Percentiles rank a stretch among this genome's conserved stretches.
phyloP scores from a whole-genome alignment of 1,140 invertebrate species.

The Drosophila obscura region DNA sequence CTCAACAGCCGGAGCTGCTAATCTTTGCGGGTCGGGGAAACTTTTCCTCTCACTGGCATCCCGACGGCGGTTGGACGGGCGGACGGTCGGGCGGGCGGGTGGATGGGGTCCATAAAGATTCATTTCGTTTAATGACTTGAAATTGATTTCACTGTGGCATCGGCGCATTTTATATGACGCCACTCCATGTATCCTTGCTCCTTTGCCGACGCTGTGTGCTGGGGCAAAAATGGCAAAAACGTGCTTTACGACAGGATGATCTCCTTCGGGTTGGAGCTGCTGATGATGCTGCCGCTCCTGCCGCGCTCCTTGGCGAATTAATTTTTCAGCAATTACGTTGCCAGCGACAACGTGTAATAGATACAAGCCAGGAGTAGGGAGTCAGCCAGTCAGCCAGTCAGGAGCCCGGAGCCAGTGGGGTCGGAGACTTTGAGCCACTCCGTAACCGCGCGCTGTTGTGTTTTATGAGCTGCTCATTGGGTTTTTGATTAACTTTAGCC shows the following conservation, averaged over 20 bases:
- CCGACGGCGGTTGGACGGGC: not conserved
- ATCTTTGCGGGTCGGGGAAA: slow-evolving; percentile 43
- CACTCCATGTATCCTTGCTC: slow-evolving; percentile 9
- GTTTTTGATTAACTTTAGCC: slow-evolving; percentile 79
- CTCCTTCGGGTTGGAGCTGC: slow-evolving; percentile 23
- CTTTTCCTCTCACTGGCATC: slow-evolving; percentile 39
- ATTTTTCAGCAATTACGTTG: slow-evolving; percentile 81
- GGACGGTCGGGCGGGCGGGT: too few species aligned
- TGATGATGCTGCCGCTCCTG: slow-evolving; percentile 1
- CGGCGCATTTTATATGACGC: slow-evolving; percentile 69
- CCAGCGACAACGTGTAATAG: slow-evolving; percentile 74
- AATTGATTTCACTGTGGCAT: slow-evolving; percentile 81
- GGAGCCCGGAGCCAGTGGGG: not conserved
- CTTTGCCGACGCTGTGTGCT: slow-evolving; percentile 36
- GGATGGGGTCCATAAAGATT: slow-evolving; percentile 70
- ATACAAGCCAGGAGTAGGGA: slow-evolving; percentile 28
- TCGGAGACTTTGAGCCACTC: not conserved
- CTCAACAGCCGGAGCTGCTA: slow-evolving; percentile 35
- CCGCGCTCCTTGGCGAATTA: slow-evolving; percentile 62
- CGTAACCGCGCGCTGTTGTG: slow-evolving; percentile 25
- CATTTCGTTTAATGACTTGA: slow-evolving; percentile 83
- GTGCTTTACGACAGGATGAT: slow-evolving; percentile 74
- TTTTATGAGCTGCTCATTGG: slow-evolving; percentile 79
- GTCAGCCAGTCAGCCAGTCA: not conserved
- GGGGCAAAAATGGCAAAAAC: slow-evolving; percentile 74